A percentile compares a stretch with the other conserved stretches of the same genome.
phyloP scores from a whole-genome alignment of 1,140 invertebrate genomes.

The Lerema accius region DNA sequence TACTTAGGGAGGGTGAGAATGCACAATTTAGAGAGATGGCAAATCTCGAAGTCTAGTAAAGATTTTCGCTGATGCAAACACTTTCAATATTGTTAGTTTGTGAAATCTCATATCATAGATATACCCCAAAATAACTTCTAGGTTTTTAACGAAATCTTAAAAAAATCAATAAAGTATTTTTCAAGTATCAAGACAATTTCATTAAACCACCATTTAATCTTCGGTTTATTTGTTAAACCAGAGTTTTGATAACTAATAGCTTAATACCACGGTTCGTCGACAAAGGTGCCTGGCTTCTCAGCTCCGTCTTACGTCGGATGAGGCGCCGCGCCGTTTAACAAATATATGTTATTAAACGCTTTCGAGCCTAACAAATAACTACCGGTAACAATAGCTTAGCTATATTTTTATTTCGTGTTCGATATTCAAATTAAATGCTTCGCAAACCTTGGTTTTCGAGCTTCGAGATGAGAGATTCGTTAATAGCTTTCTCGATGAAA shows the following conservation, averaged over 20 bases:
- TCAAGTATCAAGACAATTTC: constrained; percentile 46
- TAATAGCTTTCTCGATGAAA: too few species aligned
- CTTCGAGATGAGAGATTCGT: too few species aligned
- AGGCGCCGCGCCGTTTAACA: constrained; percentile 54
- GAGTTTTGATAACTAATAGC: constrained; percentile 78
- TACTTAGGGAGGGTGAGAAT: too few species aligned
- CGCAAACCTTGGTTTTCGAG: too few species aligned
- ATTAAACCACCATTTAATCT: constrained; percentile 22
- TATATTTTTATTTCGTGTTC: constrained; percentile 45
- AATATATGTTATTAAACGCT: constrained; percentile 72
- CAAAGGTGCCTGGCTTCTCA: constrained; percentile 70
- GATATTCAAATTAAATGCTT: background rate
- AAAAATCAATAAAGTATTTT: background rate
- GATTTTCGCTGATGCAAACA: too few species aligned
- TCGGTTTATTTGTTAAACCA: constrained; percentile 58
- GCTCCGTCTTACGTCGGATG: constrained; percentile 46
- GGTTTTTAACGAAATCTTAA: too few species aligned
- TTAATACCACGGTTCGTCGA: constrained; percentile 71
- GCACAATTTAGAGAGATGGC: too few species aligned
- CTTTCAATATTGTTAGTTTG: too few species aligned
- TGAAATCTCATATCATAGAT: too few species aligned
- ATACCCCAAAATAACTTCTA: too few species aligned
- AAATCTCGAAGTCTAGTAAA: too few species aligned
- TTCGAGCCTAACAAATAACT: constrained; percentile 59
- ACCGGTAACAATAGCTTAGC: constrained; percentile 52